These are phyloP conservation scores for Pampusana beccarii DNA, from an alignment of 2,113 vertebrate species.

Conservation along the genomic window DNA sequence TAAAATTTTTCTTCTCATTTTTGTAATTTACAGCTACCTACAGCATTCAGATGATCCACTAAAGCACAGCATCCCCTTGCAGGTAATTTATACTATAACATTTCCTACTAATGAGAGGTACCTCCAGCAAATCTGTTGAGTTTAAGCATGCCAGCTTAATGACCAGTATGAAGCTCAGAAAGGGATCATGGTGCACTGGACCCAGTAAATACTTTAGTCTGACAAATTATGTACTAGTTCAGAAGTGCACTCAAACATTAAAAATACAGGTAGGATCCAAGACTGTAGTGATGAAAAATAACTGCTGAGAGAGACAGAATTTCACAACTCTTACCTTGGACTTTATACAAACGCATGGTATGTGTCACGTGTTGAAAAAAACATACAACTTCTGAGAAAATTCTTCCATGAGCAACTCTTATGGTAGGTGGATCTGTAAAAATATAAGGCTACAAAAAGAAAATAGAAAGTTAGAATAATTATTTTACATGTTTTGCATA, in stretches of 20 bases:
- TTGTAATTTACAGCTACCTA: neutral
- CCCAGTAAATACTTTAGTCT: neutral
- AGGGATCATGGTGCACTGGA: neutral
- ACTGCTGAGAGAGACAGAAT: neutral
- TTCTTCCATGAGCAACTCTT: slow-evolving; percentile 80
- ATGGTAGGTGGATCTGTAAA: slow-evolving; percentile 76
- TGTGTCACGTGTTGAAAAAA: slow-evolving; percentile 86
- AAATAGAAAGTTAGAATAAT: neutral
- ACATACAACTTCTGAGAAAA: slow-evolving; percentile 90
- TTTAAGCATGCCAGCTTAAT: neutral
- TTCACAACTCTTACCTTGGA: slow-evolving; percentile 79
- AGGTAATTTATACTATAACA: neutral
- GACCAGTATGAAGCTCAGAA: neutral
- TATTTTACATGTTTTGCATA: neutral
- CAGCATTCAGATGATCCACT: neutral
- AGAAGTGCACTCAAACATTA: neutral
- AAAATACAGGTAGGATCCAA: neutral
- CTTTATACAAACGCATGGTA: slow-evolving; percentile 81
- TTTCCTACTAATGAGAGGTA: neutral
- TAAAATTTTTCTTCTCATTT: neutral
- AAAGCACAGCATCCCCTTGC: neutral
- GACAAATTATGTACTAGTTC: neutral
- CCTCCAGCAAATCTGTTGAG: neutral
- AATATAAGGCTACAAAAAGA: slow-evolving; percentile 78
- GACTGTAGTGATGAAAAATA: neutral